phyloP scores from a whole-genome alignment of 1,140 invertebrate genomes.

The Aphelinus certus region DNA sequence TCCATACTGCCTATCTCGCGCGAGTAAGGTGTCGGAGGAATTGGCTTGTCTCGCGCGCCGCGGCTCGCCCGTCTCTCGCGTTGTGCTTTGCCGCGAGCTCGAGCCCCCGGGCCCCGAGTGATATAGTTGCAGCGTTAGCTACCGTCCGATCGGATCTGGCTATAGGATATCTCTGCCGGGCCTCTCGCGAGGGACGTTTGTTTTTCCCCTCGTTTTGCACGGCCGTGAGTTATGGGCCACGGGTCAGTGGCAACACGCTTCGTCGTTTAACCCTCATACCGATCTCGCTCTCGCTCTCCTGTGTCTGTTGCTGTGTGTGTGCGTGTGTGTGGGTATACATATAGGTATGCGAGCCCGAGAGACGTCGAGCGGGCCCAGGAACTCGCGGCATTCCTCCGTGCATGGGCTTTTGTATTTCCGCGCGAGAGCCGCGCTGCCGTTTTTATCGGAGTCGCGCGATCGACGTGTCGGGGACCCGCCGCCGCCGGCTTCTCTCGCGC shows the following conservation, averaged over 20 bases:
- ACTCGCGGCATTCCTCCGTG: constrained; percentile 47
- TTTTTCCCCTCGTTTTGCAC: constrained; percentile 23
- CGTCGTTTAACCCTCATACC: constrained; percentile 64
- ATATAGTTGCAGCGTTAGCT: constrained; percentile 49
- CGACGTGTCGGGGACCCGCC: constrained; percentile 46
- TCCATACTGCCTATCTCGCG: background rate
- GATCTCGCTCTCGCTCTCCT: constrained; percentile 29
- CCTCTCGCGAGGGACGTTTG: background rate
- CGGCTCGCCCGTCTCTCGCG: background rate
- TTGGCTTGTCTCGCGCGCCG: constrained; percentile 22
- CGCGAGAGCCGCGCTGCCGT: constrained; percentile 49
- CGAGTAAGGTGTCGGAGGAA: constrained; percentile 34
- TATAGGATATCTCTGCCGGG: background rate
- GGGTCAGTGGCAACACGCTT: constrained; percentile 65
- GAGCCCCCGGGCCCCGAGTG: constrained; percentile 13
- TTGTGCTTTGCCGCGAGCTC: constrained; percentile 31
- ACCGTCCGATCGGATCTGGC: constrained; percentile 54
- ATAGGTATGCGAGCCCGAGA: too few relatives aligned
- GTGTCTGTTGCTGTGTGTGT: background rate
- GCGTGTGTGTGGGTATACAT: constrained; percentile 14
- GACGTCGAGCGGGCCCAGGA: too few relatives aligned
- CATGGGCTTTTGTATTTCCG: constrained; percentile 54
- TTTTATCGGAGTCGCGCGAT: constrained; percentile 50
- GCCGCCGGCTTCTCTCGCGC: constrained; percentile 29
- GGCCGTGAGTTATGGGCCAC: constrained; percentile 59